Percentiles rank a stretch among this genome's conserved stretches.
Conservation (phyloP, 2,113 vertebrate genomes). For the Sander lucioperca region DNA sequence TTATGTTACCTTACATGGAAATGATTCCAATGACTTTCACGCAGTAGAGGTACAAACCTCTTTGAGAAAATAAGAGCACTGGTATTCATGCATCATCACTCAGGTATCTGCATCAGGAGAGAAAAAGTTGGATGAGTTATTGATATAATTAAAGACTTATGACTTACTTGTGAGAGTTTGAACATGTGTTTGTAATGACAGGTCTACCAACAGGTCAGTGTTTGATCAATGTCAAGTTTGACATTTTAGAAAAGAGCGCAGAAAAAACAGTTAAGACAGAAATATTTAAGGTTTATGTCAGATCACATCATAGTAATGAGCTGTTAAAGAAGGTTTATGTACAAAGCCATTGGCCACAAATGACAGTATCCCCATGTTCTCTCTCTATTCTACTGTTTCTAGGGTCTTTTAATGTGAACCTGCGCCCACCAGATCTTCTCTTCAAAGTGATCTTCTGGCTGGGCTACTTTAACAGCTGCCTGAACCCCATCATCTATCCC, state of each 20-base stretch:
- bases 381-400: constrained; percentile 45
- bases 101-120: neutral
- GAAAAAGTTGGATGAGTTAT: neutral
- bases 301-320: neutral
- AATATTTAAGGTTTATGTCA: neutral
- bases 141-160: no score
- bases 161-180: no score
- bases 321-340: neutral
- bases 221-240: no score
- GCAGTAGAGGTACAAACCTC: neutral
- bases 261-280: neutral
- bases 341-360: neutral
- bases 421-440: constrained; percentile 91
- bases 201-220: no score
- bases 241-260: neutral
- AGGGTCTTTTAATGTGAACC: constrained; percentile 92
- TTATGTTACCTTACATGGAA: neutral
- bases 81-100: neutral
- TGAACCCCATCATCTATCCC: constrained; percentile 98
- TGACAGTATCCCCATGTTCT: neutral
- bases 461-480: constrained; percentile 98
- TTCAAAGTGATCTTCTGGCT: constrained; percentile 99
- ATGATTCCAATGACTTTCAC: neutral
- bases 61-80: neutral
- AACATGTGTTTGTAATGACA: no score